Percentiles rank a stretch among this genome's conserved stretches.
phyloP scores from a whole-genome alignment of 2,888 invertebrate genomes.

The Camptogramma bilineatum region DNA sequence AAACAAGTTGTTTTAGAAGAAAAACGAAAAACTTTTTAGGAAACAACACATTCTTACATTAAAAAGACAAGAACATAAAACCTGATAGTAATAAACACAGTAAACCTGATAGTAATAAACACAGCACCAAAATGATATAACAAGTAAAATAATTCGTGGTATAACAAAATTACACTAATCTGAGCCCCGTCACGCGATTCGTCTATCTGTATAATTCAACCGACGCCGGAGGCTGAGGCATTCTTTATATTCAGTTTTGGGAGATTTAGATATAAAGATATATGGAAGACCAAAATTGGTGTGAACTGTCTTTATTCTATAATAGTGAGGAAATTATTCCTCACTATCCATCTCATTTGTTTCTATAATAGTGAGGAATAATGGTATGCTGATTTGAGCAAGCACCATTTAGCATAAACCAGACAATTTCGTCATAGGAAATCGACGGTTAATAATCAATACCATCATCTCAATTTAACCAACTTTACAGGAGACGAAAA shows the following conservation, averaged over 20 bases:
- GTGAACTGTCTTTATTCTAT: neutral
- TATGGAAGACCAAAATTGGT: neutral
- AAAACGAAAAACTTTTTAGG: too few species aligned
- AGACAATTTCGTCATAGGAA: too few species aligned
- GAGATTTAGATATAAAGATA: conserved; percentile 25
- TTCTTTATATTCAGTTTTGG: conserved; percentile 54
- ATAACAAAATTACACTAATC: conserved; percentile 79
- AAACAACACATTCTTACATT: too few species aligned
- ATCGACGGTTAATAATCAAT: too few species aligned
- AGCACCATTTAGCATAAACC: too few species aligned
- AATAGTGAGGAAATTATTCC: neutral
- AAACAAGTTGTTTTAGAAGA: too few species aligned
- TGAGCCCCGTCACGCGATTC: conserved; percentile 76
- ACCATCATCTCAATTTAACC: too few species aligned
- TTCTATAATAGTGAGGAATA: neutral
- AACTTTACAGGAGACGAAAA: too few species aligned
- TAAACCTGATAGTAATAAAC: conserved; percentile 17
- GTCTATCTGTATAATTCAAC: conserved; percentile 80
- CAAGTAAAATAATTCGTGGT: conserved; percentile 56
- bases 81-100: conserved; percentile 17
- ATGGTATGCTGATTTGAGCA: too few species aligned
- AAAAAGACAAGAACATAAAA: neutral
- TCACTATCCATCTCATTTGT: too few species aligned
- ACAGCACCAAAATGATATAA: conserved; percentile 31
- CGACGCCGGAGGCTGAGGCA: conserved; percentile 68